Conservation (phyloP, 2,888 invertebrate genomes). For the Steinernema scapterisci region DNA sequence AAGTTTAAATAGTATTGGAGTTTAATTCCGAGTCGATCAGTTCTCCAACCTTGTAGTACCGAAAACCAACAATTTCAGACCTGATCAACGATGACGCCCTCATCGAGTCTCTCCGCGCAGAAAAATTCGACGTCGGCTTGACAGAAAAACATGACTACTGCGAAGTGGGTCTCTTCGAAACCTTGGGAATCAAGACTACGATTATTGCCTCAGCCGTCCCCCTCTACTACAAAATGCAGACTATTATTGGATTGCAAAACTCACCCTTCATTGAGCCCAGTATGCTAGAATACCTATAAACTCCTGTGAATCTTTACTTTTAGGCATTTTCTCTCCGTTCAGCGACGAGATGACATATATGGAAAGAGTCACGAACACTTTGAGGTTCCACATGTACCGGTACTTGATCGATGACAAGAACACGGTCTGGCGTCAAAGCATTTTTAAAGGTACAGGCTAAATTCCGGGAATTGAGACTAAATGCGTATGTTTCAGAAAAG, state of each 20-base stretch:
- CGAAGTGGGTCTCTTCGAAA: conserved; percentile 41
- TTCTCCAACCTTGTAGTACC: too few relatives aligned
- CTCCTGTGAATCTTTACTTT: not conserved
- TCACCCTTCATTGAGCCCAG: conserved; percentile 13
- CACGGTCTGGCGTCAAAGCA: not conserved
- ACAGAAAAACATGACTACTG: conserved; percentile 50
- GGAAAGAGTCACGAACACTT: conserved; percentile 33
- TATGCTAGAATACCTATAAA: not conserved
- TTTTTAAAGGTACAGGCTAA: not conserved
- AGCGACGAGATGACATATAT: conserved; percentile 34
- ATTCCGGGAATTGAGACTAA: too few relatives aligned
- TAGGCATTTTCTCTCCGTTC: conserved; percentile 15
- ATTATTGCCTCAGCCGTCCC: conserved; percentile 35
- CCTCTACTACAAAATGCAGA: conserved; percentile 30
- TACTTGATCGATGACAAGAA: conserved; percentile 21
- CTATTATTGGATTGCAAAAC: conserved; percentile 34
- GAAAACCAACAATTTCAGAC: conserved; percentile 36
- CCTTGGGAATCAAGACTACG: conserved; percentile 15
- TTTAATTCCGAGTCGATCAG: too few relatives aligned
- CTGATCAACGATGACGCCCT: conserved; percentile 42
- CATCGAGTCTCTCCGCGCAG: conserved; percentile 41
- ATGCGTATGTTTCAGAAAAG: not conserved
- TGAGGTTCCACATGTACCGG: not conserved
- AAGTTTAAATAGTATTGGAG: too few relatives aligned
- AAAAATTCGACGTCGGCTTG: conserved; percentile 51